A percentile compares a stretch with the other conserved stretches of the same genome.
phyloP scores from a whole-genome alignment of 2,113 vertebrate genomes.

The Connochaetes taurinus region DNA sequence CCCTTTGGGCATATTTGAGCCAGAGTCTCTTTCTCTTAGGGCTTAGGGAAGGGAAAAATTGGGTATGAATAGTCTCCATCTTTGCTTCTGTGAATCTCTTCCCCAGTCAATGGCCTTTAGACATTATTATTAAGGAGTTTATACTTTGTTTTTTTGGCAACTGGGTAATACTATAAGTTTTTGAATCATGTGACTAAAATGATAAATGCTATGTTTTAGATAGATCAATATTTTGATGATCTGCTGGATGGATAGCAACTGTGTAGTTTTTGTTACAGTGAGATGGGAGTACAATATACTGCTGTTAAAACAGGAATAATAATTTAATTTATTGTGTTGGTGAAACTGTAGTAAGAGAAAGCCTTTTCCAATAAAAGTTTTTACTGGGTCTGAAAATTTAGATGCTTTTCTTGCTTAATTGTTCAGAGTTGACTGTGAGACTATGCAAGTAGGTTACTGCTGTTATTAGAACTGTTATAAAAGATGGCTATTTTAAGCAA shows the following conservation, averaged over 20 bases:
- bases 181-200: background rate
- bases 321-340: background rate
- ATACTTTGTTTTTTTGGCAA: background rate
- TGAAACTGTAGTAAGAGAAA: conserved; percentile 21
- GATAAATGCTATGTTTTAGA: background rate
- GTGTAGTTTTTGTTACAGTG: background rate
- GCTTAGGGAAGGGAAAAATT: background rate
- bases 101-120: background rate
- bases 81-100: background rate
- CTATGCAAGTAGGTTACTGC: conserved; percentile 71
- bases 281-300: background rate
- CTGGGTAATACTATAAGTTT: background rate
- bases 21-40: background rate
- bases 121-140: background rate
- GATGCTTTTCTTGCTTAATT: conserved; percentile 60
- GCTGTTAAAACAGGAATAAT: conserved; percentile 2
- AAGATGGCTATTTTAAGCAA: conserved; percentile 72
- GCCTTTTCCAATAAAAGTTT: conserved; percentile 5
- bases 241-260: background rate
- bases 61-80: background rate
- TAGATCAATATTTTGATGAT: background rate
- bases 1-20: background rate
- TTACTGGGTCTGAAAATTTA: conserved; percentile 44
- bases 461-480: conserved; percentile 76
- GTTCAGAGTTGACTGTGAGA: conserved; percentile 56